Conservation (phyloP, 1,140 invertebrate species). For the Chironomus tepperi region DNA sequence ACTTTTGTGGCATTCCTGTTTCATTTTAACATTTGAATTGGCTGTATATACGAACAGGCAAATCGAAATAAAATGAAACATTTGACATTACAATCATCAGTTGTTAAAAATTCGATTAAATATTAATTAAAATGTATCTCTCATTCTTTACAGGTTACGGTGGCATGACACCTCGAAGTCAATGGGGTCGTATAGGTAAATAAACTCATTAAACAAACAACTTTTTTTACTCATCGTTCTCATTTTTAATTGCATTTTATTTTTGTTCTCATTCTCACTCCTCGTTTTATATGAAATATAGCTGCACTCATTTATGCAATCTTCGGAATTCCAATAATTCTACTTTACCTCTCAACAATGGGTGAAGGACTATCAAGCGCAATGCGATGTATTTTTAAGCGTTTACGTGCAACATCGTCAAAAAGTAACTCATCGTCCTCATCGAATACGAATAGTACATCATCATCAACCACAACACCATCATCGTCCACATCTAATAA, state of each 20-base stretch:
- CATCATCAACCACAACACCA: constrained; percentile 27
- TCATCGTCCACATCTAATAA: constrained; percentile 25
- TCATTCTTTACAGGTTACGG: constrained; percentile 68
- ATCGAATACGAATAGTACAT: constrained; percentile 22
- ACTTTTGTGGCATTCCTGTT: neutral
- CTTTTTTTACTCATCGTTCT: neutral
- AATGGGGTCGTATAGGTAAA: constrained; percentile 63
- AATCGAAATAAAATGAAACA: too few relatives aligned
- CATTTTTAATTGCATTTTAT: neutral
- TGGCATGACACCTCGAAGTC: constrained; percentile 80
- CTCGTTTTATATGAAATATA: neutral
- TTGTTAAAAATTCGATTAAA: neutral
- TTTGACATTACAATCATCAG: too few relatives aligned
- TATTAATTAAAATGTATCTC: constrained; percentile 24
- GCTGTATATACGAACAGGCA: neutral
- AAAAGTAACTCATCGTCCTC: constrained; percentile 25
- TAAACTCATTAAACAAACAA: neutral
- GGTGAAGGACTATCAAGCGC: constrained; percentile 56
- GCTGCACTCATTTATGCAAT: constrained; percentile 83
- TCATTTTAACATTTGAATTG: neutral
- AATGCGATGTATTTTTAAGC: constrained; percentile 39
- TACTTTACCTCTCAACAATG: constrained; percentile 79
- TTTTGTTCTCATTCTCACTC: neutral
- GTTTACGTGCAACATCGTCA: constrained; percentile 30
- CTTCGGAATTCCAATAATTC: constrained; percentile 81